A percentile compares a stretch with the other conserved stretches of the same genome.
Conservation (phyloP, 2,888 invertebrate genomes). For the Cyaniris semiargus region DNA sequence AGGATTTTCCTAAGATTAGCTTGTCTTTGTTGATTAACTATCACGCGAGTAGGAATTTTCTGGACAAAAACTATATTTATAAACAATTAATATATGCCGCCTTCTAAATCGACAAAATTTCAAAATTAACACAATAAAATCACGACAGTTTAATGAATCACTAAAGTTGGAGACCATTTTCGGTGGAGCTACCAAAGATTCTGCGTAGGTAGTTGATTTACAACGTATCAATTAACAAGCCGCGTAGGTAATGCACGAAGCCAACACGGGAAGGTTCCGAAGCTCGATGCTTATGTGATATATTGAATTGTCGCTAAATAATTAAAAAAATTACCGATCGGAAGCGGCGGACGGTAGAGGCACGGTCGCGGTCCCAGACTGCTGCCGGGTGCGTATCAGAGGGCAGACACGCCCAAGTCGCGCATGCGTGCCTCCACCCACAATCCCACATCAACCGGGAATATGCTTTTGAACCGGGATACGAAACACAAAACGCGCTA, state of each 20-base stretch:
- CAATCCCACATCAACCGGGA: slow-evolving; percentile 20
- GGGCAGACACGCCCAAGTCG: slow-evolving; percentile 71
- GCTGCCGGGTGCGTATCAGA: slow-evolving; percentile 57
- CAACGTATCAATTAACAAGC: slow-evolving; percentile 48
- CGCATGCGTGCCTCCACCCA: slow-evolving; percentile 65
- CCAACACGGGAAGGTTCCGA: background rate
- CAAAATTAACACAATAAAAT: slow-evolving; percentile 36
- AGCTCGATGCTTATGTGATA: background rate
- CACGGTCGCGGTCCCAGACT: slow-evolving; percentile 59
- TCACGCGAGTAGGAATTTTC: background rate
- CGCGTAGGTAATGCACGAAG: slow-evolving; percentile 31
- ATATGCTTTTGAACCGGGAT: slow-evolving; percentile 4
- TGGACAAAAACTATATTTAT: background rate
- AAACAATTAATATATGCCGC: background rate
- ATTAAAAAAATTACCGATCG: slow-evolving; percentile 41
- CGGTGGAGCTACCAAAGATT: slow-evolving; percentile 40
- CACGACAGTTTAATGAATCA: slow-evolving; percentile 45
- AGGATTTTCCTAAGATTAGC: too few species aligned
- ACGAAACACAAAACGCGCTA: background rate
- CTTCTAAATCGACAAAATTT: background rate
- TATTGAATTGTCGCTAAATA: background rate
- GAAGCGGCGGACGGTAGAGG: slow-evolving; percentile 42
- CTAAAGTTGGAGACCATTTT: slow-evolving; percentile 44
- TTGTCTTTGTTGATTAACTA: too few species aligned
- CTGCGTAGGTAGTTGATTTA: slow-evolving; percentile 51